Evolutionary conservation across 1,140 invertebrate genomes (phyloP), one percentile per base, ranked within the genome.

Genomic region (Drosophila obscura): DNA sequence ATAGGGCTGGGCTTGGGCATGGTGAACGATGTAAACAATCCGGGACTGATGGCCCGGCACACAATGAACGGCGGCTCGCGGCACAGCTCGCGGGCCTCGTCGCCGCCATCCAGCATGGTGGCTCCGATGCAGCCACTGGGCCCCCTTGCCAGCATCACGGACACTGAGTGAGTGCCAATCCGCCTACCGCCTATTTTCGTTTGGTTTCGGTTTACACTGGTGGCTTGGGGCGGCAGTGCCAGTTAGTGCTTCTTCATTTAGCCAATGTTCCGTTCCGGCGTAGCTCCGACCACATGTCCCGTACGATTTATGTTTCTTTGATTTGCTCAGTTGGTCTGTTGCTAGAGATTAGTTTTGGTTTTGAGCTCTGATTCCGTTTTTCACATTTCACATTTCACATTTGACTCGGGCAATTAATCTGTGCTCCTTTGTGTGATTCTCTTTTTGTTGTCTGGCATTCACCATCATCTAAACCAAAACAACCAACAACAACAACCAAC

Each of bases 101-200:
- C 90, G 7, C 91, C 90, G 22, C 91, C 90, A 15, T 88, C 90
- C 3, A 90, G 69, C 41, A 89, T 91, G 80, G 76, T 90, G 62
- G 82, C 91, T n/a, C 82, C 77, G 90, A 93, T 92, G 77, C 93
- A 92, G 71, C 93, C 94, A 69, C 91, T 93, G 39, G 93, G 93
- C 51, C 94, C 93, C 22, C 81, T 94, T 39, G 93, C 93, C 44
- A 94, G 93, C 77, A 94, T 94, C 81, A 94, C 93, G 44, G 93
- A 94, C 77, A 94, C 93, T 91, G 94, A 94, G 94, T 94, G 87
- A 94, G 94, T 93, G 73, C 28, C 48, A 6, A 15, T 6, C 11
- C 0, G 9, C 2, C 1, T 2, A 19, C 2, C n/a, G n/a, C n/a
- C n/a, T 5, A 11, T 13, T n/a, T 9, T 39, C 9, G 39, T 19